A percentile compares a stretch with the other conserved stretches of the same genome.
Conservation (phyloP, 2,113 vertebrate genomes). For the Ptyas mucosa region DNA sequence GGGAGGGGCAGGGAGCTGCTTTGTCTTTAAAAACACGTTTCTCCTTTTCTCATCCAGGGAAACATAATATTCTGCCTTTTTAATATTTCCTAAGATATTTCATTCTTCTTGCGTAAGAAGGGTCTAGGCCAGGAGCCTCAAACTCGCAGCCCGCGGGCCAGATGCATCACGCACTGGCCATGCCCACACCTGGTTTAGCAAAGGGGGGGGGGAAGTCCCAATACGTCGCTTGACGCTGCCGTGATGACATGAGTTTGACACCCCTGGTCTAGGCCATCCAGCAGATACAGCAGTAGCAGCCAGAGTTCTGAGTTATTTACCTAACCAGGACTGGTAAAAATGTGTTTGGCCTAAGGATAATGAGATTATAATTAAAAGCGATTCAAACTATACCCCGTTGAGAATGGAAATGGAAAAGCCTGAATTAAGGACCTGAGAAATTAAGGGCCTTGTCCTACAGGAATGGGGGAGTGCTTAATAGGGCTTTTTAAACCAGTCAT, state of each 20-base stretch:
- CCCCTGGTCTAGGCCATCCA: not conserved
- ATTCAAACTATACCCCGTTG: not conserved
- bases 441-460: not conserved
- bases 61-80: too few species aligned
- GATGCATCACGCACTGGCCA: too few species aligned
- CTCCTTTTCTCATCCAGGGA: too few species aligned
- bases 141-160: too few species aligned
- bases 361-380: not conserved
- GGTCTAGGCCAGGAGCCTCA: not conserved
- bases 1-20: too few species aligned
- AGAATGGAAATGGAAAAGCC: not conserved
- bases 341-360: not conserved
- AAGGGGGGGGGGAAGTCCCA: too few species aligned
- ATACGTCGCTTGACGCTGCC: too few species aligned
- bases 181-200: too few species aligned
- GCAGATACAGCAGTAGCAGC: not conserved
- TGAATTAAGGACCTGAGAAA: not conserved
- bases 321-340: not conserved
- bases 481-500: not conserved
- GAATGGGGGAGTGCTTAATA: not conserved
- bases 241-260: too few species aligned
- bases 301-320: not conserved
- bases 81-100: too few species aligned
- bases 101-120: not conserved
- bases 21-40: too few species aligned